Evolutionary conservation across 2,797 vertebrate genomes (phyloP).

Genomic region (Microctenopoma lineatum): DNA sequence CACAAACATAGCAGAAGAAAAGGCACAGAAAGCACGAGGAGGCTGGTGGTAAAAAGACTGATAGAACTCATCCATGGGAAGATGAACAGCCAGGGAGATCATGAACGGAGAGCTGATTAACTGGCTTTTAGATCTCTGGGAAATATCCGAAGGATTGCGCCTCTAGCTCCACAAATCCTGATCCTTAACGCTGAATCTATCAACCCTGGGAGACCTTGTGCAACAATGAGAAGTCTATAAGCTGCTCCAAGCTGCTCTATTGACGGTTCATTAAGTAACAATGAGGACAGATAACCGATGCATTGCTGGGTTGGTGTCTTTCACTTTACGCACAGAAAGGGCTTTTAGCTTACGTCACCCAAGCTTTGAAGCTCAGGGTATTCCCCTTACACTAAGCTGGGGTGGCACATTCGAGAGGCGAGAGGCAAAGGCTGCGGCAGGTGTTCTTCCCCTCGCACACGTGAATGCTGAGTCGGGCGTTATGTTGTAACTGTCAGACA

Average conservation of each 20-base stretch:
- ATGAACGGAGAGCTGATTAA: slow-evolving; percentile 84
- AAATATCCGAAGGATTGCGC: slow-evolving; percentile 74
- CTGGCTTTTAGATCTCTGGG: slow-evolving; percentile 81
- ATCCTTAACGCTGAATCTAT: slow-evolving; percentile 76
- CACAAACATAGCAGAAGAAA: slow-evolving; percentile 80
- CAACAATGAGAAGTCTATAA: slow-evolving; percentile 74
- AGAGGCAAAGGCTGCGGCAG: slow-evolving; percentile 43
- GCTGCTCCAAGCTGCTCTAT: slow-evolving; percentile 76
- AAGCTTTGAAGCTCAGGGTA: slow-evolving; percentile 61
- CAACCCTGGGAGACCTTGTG: slow-evolving; percentile 65
- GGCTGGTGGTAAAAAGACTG: slow-evolving; percentile 59
- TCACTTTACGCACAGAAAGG: slow-evolving; percentile 61
- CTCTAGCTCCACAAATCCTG: slow-evolving; percentile 68
- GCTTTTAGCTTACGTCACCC: slow-evolving; percentile 76
- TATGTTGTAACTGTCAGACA: slow-evolving; percentile 42
- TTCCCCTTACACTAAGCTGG: slow-evolving; percentile 49
- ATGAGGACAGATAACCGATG: slow-evolving; percentile 75
- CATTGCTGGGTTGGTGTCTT: slow-evolving; percentile 69
- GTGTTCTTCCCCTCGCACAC: slow-evolving; percentile 41
- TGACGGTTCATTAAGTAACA: slow-evolving; percentile 86
- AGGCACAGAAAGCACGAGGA: slow-evolving; percentile 58
- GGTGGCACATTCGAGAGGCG: slow-evolving; percentile 27
- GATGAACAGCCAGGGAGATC: slow-evolving; percentile 83
- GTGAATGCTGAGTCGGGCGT: slow-evolving; percentile 28
- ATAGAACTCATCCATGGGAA: slow-evolving; percentile 77